A percentile compares a stretch with the other conserved stretches of the same genome.
Conservation (phyloP, 2,888 invertebrate genomes). For the Oxyteleia sp. region DNA sequence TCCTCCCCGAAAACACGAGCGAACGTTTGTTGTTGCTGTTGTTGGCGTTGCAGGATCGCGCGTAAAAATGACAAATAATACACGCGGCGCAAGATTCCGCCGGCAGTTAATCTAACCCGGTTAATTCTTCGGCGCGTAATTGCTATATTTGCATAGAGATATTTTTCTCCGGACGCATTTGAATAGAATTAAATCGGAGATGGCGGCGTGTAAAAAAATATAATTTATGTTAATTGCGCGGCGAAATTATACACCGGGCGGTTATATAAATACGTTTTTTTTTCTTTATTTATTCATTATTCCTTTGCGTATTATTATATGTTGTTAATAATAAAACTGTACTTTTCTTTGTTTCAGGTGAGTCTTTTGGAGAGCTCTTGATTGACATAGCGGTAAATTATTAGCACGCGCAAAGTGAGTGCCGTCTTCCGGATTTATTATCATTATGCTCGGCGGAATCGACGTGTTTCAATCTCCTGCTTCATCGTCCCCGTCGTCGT, state of each 20-base stretch:
- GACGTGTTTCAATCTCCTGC: constrained; percentile 8
- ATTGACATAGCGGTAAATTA: constrained; percentile 68
- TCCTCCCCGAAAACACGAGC: too few species aligned
- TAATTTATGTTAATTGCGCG: constrained; percentile 68
- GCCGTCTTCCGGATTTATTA: constrained; percentile 44
- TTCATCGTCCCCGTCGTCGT: not conserved
- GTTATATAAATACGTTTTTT: constrained; percentile 66
- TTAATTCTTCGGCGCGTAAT: constrained; percentile 60
- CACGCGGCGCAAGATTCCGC: constrained; percentile 24
- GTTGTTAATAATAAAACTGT: constrained; percentile 58
- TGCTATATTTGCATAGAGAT: constrained; percentile 57
- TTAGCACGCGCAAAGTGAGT: constrained; percentile 61
- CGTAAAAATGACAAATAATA: constrained; percentile 49
- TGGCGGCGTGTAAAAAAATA: constrained; percentile 48
- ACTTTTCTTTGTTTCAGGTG: constrained; percentile 68
- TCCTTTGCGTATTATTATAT: constrained; percentile 64
- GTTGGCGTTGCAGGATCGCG: not conserved
- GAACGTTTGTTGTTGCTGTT: constrained; percentile 12
- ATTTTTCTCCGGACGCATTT: constrained; percentile 58
- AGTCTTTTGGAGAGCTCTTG: constrained; percentile 62
- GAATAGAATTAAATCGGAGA: constrained; percentile 67
- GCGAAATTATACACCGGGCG: constrained; percentile 52
- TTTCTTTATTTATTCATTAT: constrained; percentile 41
- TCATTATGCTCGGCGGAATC: constrained; percentile 28
- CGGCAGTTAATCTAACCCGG: constrained; percentile 66